Evolutionary conservation across 2,113 vertebrate genomes (phyloP).

Genomic region (Sclerurus mexicanus): DNA sequence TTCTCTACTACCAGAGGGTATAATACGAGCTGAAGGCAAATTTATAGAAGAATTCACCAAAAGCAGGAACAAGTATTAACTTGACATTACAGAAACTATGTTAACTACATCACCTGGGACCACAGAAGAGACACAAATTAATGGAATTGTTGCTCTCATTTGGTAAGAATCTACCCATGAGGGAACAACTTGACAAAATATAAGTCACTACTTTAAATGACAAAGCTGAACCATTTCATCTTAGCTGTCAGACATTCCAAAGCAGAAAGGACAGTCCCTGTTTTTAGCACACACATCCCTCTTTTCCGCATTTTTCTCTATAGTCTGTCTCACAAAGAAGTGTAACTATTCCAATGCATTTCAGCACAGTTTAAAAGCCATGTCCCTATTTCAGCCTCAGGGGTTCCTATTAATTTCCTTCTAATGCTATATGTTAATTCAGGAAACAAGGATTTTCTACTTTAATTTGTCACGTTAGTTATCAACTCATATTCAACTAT

Average conservation of each 20-base stretch:
- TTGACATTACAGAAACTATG: conserved; percentile 22
- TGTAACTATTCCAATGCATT: not conserved
- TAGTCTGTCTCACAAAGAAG: not conserved
- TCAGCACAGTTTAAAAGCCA: conserved; percentile 36
- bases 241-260: not conserved
- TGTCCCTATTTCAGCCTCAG: not conserved
- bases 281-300: not conserved
- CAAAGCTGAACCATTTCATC: not conserved
- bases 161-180: not conserved
- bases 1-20: not conserved
- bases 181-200: conserved; percentile 10
- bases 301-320: not conserved
- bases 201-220: conserved; percentile 23
- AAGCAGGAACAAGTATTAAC: not conserved
- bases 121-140: conserved; percentile 8
- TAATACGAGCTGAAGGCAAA: not conserved
- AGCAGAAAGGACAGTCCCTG: conserved; percentile 1
- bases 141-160: conserved; percentile 22
- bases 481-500: not conserved
- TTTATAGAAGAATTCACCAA: not conserved
- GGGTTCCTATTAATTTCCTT: not conserved
- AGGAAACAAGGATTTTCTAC: not conserved
- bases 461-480: conserved; percentile 14
- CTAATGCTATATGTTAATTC: not conserved
- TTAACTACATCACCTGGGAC: conserved; percentile 37